A percentile compares a stretch with the other conserved stretches of the same genome.
phyloP scores from a whole-genome alignment of 1,140 invertebrate genomes.

The Polypedilum pembai region DNA sequence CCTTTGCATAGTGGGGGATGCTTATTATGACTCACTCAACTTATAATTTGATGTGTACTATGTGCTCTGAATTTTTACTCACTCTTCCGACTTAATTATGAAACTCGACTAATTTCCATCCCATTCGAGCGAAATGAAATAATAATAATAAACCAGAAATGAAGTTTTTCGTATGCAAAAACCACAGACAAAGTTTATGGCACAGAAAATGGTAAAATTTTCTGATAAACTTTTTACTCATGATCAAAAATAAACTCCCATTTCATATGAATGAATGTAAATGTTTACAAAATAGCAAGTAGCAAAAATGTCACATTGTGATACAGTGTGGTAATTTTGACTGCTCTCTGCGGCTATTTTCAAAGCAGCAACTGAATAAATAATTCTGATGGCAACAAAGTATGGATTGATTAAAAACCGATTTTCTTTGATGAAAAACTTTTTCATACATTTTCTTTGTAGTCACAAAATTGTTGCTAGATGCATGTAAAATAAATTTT shows the following conservation, averaged over 20 bases:
- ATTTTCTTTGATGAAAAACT: background rate
- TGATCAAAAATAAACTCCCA: background rate
- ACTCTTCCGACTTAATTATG: background rate
- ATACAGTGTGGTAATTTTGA: background rate
- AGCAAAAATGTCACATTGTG: background rate
- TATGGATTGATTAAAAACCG: background rate
- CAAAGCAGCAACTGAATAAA: background rate
- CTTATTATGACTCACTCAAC: background rate
- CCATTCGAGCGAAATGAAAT: background rate
- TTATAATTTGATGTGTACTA: slow-evolving; percentile 13
- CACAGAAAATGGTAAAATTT: background rate
- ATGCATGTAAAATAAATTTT: background rate
- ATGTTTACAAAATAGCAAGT: background rate
- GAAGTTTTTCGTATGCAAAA: background rate
- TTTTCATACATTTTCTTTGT: background rate
- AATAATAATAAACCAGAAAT: background rate
- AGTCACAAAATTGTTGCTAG: background rate
- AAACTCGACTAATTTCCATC: background rate
- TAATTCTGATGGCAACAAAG: background rate
- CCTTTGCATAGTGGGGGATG: too few species aligned
- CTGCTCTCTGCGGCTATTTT: background rate
- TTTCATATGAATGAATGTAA: background rate
- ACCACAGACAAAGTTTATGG: slow-evolving; percentile 25
- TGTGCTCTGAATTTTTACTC: background rate
- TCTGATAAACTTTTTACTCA: background rate